Evolutionary conservation across 2,888 invertebrate genomes (phyloP).

Genomic region (Hylaea fasciaria): DNA sequence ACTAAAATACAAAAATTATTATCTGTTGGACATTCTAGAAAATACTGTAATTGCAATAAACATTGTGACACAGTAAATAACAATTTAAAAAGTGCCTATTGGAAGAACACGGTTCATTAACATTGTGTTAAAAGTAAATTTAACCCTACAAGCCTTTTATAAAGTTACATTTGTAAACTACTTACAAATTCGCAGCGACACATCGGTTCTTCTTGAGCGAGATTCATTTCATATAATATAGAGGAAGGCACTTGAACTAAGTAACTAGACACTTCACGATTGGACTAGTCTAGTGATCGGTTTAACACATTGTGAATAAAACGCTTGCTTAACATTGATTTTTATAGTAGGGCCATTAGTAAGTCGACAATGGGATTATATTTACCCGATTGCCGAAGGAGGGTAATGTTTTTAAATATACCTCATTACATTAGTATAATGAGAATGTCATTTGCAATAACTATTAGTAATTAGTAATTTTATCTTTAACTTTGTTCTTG

Average conservation of each 20-base stretch:
- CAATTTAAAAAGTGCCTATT: no score
- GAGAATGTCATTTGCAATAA: neutral
- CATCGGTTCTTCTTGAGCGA: neutral
- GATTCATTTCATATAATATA: neutral
- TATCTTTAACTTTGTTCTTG: no score
- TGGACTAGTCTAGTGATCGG: neutral
- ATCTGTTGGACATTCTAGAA: no score
- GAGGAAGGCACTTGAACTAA: no score
- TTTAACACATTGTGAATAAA: neutral
- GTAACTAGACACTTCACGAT: neutral
- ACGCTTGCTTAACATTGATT: neutral
- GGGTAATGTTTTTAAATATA: neutral
- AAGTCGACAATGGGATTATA: neutral
- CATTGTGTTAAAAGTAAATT: no score
- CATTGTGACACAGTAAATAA: no score
- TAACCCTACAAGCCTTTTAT: no score
- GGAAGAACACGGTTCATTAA: no score
- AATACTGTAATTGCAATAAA: no score
- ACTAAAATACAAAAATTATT: no score
- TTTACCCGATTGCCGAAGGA: no score
- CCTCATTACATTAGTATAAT: conserved; percentile 1
- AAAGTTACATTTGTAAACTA: neutral
- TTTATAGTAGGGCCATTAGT: neutral
- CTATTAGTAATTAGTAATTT: neutral
- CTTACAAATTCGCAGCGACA: conserved; percentile 9